These are phyloP conservation scores for Enteromius paludinosus DNA, from an alignment of 2,797 vertebrate species.

Conservation along the genomic window DNA sequence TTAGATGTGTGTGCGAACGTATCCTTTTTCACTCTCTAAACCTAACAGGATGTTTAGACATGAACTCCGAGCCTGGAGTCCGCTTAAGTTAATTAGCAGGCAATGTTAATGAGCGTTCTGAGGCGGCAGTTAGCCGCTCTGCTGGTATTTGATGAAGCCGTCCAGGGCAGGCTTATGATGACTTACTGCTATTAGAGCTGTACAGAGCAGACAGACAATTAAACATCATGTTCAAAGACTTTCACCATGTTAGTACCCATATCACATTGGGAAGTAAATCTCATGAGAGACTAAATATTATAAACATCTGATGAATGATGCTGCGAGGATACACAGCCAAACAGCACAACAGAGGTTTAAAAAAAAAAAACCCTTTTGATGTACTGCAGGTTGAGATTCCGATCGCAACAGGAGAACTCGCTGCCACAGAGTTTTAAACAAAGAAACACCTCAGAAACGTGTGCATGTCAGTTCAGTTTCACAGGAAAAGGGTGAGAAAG, in stretches of 20 bases:
- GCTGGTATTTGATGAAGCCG: constrained; percentile 22
- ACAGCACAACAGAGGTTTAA: constrained; percentile 1
- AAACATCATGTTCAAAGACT: constrained; percentile 14
- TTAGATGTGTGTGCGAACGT: not conserved
- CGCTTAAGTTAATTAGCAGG: constrained; percentile 47
- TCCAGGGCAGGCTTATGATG: constrained; percentile 5
- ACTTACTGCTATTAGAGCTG: constrained; percentile 12
- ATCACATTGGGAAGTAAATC: constrained; percentile 46
- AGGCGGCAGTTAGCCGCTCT: constrained; percentile 10
- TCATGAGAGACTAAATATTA: constrained; percentile 38
- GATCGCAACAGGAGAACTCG: not conserved
- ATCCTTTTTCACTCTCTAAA: constrained; percentile 29
- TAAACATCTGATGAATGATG: constrained; percentile 8
- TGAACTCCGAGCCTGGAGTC: constrained; percentile 23
- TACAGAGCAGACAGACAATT: constrained; percentile 16
- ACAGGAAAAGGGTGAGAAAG: not conserved
- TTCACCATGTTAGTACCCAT: constrained; percentile 48
- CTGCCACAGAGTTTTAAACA: not conserved
- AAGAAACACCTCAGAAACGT: not conserved
- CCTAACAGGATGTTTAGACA: constrained; percentile 34
- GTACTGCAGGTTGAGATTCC: not conserved
- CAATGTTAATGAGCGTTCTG: constrained; percentile 29
- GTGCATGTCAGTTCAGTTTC: not conserved
- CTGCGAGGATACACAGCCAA: not conserved
- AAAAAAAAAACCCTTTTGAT: constrained; percentile 19